These are phyloP conservation scores for Halichoerus grypus DNA, from an alignment of 2,113 vertebrate genomes.

Conservation along the genomic window DNA sequence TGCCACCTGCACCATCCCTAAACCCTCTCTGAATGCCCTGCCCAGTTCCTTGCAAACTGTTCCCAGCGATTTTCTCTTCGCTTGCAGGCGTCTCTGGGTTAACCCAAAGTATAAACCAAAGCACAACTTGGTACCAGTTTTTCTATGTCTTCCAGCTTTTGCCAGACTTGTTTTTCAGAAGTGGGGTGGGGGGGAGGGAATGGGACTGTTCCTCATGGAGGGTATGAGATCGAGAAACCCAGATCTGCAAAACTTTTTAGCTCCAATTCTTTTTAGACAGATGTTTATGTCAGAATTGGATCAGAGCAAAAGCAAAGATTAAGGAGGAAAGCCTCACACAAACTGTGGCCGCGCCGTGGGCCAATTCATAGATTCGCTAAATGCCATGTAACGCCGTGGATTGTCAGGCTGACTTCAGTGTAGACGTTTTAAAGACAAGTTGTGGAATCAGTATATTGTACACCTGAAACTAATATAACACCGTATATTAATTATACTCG, in stretches of 20 bases:
- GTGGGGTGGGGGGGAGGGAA: no score
- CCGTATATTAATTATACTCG: background rate
- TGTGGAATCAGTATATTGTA: background rate
- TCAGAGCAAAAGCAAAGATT: background rate
- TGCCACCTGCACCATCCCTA: background rate
- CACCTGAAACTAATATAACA: background rate
- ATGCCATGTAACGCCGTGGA: background rate
- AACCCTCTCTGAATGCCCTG: background rate
- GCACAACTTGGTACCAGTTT: background rate
- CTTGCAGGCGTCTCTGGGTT: background rate
- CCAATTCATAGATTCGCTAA: background rate
- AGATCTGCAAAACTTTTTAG: background rate
- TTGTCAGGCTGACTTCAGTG: background rate
- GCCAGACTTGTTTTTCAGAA: constrained; percentile 8
- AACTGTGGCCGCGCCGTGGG: fast-evolving
- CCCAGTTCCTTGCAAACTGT: background rate
- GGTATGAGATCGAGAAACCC: background rate
- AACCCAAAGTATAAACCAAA: background rate
- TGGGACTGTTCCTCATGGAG: background rate
- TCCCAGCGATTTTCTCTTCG: background rate
- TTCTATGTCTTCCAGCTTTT: background rate
- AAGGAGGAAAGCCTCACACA: background rate
- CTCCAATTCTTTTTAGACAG: background rate
- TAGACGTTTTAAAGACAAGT: background rate
- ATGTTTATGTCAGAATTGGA: background rate